Base-by-base conservation (phyloP, 2,888 invertebrate genomes). In the Cheilosia soror region DNA sequence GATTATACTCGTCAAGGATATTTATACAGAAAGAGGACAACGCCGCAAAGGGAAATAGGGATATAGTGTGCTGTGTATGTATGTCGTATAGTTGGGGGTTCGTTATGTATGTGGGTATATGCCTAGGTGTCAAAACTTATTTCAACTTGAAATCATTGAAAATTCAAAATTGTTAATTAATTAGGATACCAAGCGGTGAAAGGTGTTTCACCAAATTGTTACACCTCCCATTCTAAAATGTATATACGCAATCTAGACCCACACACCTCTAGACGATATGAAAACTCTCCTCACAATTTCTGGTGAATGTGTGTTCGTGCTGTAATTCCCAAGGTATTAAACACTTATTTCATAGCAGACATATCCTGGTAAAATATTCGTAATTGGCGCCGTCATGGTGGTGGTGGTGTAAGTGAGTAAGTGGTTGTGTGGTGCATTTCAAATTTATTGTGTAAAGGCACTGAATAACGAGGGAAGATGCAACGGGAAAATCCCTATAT, bases 91-190 rank as follows among this genome's bases (percentile, higher is more conserved):
- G 29, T 29, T 9, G 25, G 13, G 31, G 13, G 27, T 11, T 9
- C n/a, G n/a, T 5, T 9, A n/a, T n/a, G n/a, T n/a, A n/a, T n/a
- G n/a, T n/a, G n/a, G n/a, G 6, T 5, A 20, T 25, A 27, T 37
- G 55, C 20, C 2, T 20, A 60, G 77, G 71, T 65, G 71, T 66
- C 66, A 72, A 55, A 82, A 66, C 66, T 77, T 55, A 42, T 66
- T 66, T 60, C 40, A 82, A 77, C 57, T 83, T 78, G 68, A 57
- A 72, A 37, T 40, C 55, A 60, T 83, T 72, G 68, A 60, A 83
- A 40, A 73, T 68, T 83, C 58, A 40, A 68, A 78, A 63, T 62
- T 62, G 29, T 55, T 72, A 55, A 83, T 77, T 83, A 83, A 83
- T 83, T 78, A 78, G 68, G 68, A 78, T 47, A 15, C 3, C 7